Base-by-base conservation (phyloP, 2,113 vertebrate genomes). In the Notechis scutatus region DNA sequence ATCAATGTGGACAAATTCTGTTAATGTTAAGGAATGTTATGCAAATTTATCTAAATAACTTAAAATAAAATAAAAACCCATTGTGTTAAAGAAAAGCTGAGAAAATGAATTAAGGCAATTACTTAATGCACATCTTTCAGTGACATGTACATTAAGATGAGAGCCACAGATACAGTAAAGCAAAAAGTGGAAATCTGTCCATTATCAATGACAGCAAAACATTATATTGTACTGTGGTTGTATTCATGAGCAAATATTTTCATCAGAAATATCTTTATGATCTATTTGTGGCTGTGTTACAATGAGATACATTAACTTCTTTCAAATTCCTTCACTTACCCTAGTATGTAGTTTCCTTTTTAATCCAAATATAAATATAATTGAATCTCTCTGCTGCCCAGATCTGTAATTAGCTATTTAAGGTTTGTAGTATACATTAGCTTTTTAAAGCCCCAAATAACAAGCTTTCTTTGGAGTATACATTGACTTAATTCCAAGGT, bases 331-430 rank as follows among this genome's bases (percentile, higher is more conserved):
- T 23, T 29, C n/a, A 23, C 9, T 34, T 69, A 15, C 21, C 45
- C 29, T 39, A 12, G 39, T 56, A 29, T 26, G 42, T 12, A 42
- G 9, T 26, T 57, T 12, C n/a, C 18, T 21, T 29, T 88, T 18
- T 92, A 24, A 88, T 96, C 89, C 88, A 92, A 85, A 95, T 89
- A 89, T 95, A 94, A 50, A 93, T 93, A 10, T 55, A 93, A 34
- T 14, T 81, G 34, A 81, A 39, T 92, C 64, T 88, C 69, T n/a
- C 54, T 93, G 89, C 69, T 90, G 64, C 87, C 88, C 92, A 95
- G 90, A 50, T 61, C 59, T 42, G 93, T 93, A 94, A 90, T 34
- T 94, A 94, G 91, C 34, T 96, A 95, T 96, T 96, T 96, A 94
- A 94, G 96, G 94, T 92, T 90, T 64, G 24, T 54, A 45, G 8